Evolutionary conservation across 2,113 vertebrate species (phyloP).

Genomic region (Progne subis): DNA sequence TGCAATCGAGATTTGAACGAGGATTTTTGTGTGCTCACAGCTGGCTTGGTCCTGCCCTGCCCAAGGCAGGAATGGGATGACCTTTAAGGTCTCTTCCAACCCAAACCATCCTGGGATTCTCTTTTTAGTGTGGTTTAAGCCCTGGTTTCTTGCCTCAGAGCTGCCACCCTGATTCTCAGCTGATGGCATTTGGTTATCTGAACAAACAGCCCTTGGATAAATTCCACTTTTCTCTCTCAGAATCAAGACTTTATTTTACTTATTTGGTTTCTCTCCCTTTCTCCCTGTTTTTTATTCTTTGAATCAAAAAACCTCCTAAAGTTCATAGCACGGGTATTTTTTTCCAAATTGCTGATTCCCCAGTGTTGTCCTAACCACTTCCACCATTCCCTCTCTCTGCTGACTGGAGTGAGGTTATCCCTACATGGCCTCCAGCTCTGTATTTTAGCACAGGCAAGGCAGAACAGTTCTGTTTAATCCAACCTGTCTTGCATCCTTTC

Average conservation of each 20-base stretch:
- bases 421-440: fast-evolving
- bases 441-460: not conserved
- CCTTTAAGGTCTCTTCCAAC: not conserved
- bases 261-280: not conserved
- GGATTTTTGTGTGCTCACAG: not conserved
- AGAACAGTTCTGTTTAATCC: not conserved
- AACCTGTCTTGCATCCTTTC: not conserved
- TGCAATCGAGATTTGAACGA: not conserved
- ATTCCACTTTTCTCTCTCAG: not conserved
- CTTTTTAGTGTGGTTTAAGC: not conserved
- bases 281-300: not conserved
- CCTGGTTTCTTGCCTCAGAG: not conserved
- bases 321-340: not conserved
- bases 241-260: not conserved
- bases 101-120: not conserved
- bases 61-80: not conserved
- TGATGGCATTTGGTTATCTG: not conserved
- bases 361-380: not conserved
- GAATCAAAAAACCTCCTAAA: not conserved
- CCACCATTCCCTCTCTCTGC: not conserved
- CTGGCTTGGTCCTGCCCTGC: not conserved
- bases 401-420: not conserved
- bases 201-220: not conserved
- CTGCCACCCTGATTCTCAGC: not conserved
- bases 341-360: not conserved